Percentiles rank a stretch among this genome's conserved stretches.
Conservation (phyloP, 2,113 vertebrate species). For the Takifugu bimaculatus region DNA sequence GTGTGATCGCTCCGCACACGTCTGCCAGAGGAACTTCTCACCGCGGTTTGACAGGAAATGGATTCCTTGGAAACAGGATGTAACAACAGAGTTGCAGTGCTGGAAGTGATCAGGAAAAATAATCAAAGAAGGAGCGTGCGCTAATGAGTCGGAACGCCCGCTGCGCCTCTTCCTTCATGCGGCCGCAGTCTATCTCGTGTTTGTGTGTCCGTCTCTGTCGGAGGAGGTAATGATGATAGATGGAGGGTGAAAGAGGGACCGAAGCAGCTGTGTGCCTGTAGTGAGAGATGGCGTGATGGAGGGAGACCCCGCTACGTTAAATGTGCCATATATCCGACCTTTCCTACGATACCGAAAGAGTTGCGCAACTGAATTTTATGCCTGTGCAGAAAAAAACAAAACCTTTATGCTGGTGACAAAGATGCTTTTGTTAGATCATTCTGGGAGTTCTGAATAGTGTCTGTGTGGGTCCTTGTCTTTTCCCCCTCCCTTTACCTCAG, state of each 20-base stretch:
- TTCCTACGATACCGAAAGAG: conserved; percentile 17
- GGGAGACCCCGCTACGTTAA: conserved; percentile 17
- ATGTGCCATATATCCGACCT: conserved; percentile 25
- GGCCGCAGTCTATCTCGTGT: conserved; percentile 20
- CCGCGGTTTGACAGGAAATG: conserved; percentile 47
- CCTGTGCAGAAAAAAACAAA: conserved; percentile 14
- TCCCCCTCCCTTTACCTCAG: conserved; percentile 18
- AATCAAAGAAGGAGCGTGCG: conserved; percentile 64
- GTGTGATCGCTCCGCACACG: conserved; percentile 15
- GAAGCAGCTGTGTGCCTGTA: conserved; percentile 40
- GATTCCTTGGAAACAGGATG: conserved; percentile 61
- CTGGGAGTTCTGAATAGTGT: conserved; percentile 12
- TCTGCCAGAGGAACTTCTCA: conserved; percentile 37
- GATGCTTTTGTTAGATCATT: conserved; percentile 41
- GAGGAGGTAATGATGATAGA: conserved; percentile 58
- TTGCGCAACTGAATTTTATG: conserved; percentile 32
- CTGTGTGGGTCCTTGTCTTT: conserved; percentile 13
- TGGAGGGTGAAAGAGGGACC: conserved; percentile 27
- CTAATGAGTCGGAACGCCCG: conserved; percentile 65
- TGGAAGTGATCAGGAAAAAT: conserved; percentile 68
- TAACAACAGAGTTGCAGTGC: conserved; percentile 39
- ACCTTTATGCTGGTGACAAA: conserved; percentile 41
- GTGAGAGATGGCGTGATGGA: conserved; percentile 21
- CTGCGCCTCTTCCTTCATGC: conserved; percentile 48
- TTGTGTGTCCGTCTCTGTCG: conserved; percentile 35